Evolutionary conservation across 2,113 vertebrate genomes (phyloP), one percentile per base, ranked within the genome.

Genomic region (Percopsis transmontana): DNA sequence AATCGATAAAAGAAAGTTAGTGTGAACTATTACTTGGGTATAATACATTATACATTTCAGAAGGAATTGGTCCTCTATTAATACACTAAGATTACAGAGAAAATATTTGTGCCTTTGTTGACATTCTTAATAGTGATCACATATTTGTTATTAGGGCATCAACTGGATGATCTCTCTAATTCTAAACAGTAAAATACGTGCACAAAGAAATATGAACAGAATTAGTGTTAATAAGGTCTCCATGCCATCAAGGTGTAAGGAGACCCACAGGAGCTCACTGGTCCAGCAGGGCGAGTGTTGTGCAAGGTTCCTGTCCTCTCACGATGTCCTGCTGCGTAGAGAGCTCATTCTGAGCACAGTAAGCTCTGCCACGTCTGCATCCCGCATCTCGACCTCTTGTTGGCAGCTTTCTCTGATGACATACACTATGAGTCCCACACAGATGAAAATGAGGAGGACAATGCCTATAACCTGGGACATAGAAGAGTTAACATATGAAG

Each of bases 391-490:
- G 68, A 71, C 66, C 48, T 91, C 88, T 55, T 87, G 86, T 12
- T 85, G 76, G 85, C 89, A 91, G 77, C 88, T 90, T 70, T 91
- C 88, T 88, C 88, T 82, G 77, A 89, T 80, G 23, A 91, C 87
- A 74, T 91, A 91, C 59, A 91, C 86, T 69, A 92, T 70, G 53
- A 92, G 90, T 85, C 90, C 90, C 78, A 84, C 70, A 85, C 90
- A 92, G 86, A 92, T 91, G 80, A 87, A 88, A 68, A 91, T 89
- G 59, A 92, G 91, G 65, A 91, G 85, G 71, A 88, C 23, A 70
- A 91, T 91, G 71, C 90, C 90, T 74, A 91, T 87, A 81, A 91
- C 89, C 90, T 92, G 83, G 52, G 62, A 71, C 27, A 45, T n/a
- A 69, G 53, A 70, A 66, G 24, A 55, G n/a, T n/a, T n/a, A n/a